Percentiles rank a stretch among this genome's conserved stretches.
Evolutionary conservation across 1,140 invertebrate species (phyloP).

Genomic region (Aphaenogaster ashmeadi): DNA sequence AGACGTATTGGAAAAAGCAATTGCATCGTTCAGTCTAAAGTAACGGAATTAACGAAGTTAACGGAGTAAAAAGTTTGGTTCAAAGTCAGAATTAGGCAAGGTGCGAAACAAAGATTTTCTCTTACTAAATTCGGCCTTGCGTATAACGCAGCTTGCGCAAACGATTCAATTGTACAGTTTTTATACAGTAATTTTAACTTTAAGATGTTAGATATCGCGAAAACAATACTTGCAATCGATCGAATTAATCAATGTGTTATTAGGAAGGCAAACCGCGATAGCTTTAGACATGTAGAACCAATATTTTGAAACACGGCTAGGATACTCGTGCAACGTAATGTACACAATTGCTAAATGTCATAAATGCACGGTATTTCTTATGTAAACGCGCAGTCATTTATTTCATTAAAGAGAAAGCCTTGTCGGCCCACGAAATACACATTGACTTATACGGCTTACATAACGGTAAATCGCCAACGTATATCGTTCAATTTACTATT

Average conservation of each 20-base stretch:
- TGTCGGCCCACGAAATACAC: conserved; percentile 44
- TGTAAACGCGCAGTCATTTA: conserved; percentile 52
- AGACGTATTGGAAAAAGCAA: not conserved
- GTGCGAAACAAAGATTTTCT: not conserved
- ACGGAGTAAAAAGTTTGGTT: not conserved
- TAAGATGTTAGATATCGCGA: not conserved
- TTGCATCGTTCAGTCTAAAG: not conserved
- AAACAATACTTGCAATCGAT: conserved; percentile 3
- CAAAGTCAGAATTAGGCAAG: not conserved
- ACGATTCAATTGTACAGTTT: not conserved
- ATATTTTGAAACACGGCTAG: conserved; percentile 16
- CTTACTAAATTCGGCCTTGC: conserved; percentile 17
- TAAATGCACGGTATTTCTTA: conserved; percentile 50
- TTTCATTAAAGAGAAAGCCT: conserved; percentile 62
- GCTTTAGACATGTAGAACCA: not conserved
- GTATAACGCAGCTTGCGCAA: not conserved
- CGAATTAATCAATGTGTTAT: conserved; percentile 6
- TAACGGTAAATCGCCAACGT: not conserved
- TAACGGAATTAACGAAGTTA: not conserved
- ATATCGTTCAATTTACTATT: conserved; percentile 24
- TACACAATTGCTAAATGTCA: conserved; percentile 49
- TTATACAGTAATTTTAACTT: conserved; percentile 7
- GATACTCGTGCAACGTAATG: not conserved
- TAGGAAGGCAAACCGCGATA: not conserved
- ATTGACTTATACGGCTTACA: not conserved